Evolutionary conservation across 2,797 vertebrate genomes (phyloP), one percentile per base, ranked within the genome.

Genomic region (Premnoplex brunnescens): DNA sequence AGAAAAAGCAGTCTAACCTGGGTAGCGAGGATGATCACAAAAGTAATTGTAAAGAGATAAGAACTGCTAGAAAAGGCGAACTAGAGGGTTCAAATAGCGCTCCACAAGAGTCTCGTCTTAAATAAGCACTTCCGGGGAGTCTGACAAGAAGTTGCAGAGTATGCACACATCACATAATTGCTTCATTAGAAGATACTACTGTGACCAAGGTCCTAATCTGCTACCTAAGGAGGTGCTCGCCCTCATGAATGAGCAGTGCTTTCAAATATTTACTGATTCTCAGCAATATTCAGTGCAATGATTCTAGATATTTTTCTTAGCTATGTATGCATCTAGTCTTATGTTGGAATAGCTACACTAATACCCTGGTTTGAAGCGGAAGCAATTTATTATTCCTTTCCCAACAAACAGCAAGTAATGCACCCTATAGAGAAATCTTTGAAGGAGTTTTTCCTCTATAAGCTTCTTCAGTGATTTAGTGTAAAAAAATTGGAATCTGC

Each of bases 161-260:
- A 30, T 3, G 6, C 7, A 23, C 22, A n/a, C n/a, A 9, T 6
- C 0, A 0, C 7, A 0, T 51, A 8, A 15, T 83, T 34, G 20
- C 30, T 66, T 71, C 32, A 49, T 23, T 46, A 44, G 26, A 64
- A 41, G 48, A 41, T 28, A 6, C 39, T 58, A n/a, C 18, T 19
- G 10, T n/a, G 30, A 63, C 34, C 68, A 51, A 43, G 26, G 23
- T 49, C 76, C 66, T 77, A 21, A 73, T 59, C 26, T 83, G 39
- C 28, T 48, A 23, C 22, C 17, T 58, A 66, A 46, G n/a, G 59
- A 88, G 44, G 48, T 56, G 23, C 13, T 46, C 22, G 28, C 7
- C 55, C 4, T 74, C 34, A 27, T 18, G 32, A 67, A 59, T 10
- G 19, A 83, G 16, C 15, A 79, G 17, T 28, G 14, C 28, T 71